phyloP scores from a whole-genome alignment of 2,797 vertebrate genomes.

The Propithecus deckenii region DNA sequence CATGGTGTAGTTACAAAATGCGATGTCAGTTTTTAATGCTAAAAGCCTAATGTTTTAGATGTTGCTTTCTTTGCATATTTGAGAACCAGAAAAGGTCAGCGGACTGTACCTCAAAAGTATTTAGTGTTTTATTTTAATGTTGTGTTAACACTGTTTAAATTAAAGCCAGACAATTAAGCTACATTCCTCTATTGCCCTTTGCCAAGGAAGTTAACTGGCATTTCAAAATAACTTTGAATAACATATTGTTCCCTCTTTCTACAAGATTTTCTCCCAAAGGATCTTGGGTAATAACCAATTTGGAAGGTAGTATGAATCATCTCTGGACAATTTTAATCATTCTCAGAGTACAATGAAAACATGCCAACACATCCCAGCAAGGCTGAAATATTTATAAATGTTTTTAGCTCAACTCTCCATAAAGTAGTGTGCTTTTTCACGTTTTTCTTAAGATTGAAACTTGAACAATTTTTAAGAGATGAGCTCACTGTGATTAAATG shows the following conservation, averaged over 20 bases:
- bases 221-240: conserved; percentile 66
- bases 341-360: conserved; percentile 46
- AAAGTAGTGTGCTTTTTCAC: conserved; percentile 42
- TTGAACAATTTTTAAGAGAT: conserved; percentile 57
- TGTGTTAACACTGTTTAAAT: conserved; percentile 76
- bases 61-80: conserved; percentile 73
- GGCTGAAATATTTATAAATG: conserved; percentile 28
- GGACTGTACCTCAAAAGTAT: conserved; percentile 87
- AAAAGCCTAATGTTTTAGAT: conserved; percentile 80
- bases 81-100: conserved; percentile 80
- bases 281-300: conserved; percentile 45
- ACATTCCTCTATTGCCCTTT: conserved; percentile 61
- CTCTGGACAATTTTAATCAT: conserved; percentile 62
- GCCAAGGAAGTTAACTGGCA: conserved; percentile 30
- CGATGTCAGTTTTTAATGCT: conserved; percentile 82
- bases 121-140: conserved; percentile 72
- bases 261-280: conserved; percentile 37
- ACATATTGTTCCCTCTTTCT: conserved; percentile 34
- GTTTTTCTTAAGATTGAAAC: conserved; percentile 49
- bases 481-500: conserved; percentile 57
- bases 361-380: not conserved
- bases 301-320: conserved; percentile 45
- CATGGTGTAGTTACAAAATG: conserved; percentile 86
- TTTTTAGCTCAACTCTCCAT: conserved; percentile 54
- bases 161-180: conserved; percentile 70